Conservation (phyloP, 1,140 invertebrate species). For the Copidosoma floridanum region DNA sequence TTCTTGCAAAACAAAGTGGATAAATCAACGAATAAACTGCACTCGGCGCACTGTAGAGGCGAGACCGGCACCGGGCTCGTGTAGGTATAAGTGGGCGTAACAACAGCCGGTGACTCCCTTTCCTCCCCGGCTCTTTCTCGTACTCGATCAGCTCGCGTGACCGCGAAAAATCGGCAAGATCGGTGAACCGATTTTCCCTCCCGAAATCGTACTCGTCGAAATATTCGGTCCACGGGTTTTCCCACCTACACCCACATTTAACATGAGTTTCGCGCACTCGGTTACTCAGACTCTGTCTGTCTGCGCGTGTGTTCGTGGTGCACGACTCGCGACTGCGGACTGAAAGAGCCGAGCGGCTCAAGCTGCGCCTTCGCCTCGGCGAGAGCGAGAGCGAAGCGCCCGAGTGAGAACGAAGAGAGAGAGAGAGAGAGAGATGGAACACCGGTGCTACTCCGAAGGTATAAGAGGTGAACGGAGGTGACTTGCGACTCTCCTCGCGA, state of each 20-base stretch:
- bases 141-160: too few relatives aligned
- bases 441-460: too few relatives aligned
- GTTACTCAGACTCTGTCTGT: too few relatives aligned
- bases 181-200: too few relatives aligned
- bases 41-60: not conserved
- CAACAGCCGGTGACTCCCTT: too few relatives aligned
- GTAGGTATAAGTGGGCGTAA: not conserved
- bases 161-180: too few relatives aligned
- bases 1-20: too few relatives aligned
- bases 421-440: constrained; percentile 15
- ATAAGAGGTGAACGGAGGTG: constrained; percentile 51
- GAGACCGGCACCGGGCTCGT: not conserved
- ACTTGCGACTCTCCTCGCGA: constrained; percentile 47
- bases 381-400: not conserved
- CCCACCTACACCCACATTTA: not conserved
- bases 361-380: not conserved
- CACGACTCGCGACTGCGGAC: constrained; percentile 40
- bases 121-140: too few relatives aligned
- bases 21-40: not conserved
- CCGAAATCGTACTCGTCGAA: too few relatives aligned
- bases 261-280: too few relatives aligned
- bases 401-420: constrained; percentile 1
- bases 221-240: too few relatives aligned
- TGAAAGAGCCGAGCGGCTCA: constrained; percentile 34
- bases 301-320: constrained; percentile 37